Conservation (phyloP, 2,113 vertebrate species). For the Balaeniceps rex region DNA sequence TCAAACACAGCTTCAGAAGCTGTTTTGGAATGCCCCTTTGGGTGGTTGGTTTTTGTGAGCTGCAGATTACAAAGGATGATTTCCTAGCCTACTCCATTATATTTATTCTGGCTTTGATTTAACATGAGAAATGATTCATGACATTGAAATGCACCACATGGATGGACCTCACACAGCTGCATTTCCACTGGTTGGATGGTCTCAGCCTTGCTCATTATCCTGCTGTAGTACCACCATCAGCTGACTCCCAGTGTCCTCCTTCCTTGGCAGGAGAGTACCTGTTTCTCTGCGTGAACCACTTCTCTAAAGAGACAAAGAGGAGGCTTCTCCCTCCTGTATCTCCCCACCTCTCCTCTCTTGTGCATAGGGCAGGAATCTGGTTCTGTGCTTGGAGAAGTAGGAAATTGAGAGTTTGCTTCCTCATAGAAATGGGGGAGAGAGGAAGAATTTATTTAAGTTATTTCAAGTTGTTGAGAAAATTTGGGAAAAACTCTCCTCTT, state of each 20-base stretch:
- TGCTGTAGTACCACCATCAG: neutral
- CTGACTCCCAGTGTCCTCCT: neutral
- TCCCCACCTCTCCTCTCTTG: neutral
- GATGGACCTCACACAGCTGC: neutral
- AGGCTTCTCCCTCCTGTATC: neutral
- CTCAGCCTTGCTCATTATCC: neutral
- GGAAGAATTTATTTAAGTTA: neutral
- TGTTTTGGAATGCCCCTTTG: neutral
- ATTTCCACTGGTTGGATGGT: neutral
- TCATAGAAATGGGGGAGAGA: accelerated
- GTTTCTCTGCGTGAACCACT: neutral
- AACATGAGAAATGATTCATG: neutral
- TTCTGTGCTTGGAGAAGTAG: neutral
- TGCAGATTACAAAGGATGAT: neutral
- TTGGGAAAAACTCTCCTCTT: neutral
- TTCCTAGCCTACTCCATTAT: neutral
- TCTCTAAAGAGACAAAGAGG: neutral
- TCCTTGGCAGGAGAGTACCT: neutral
- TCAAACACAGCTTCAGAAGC: neutral
- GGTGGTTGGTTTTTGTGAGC: neutral
- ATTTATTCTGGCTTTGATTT: neutral
- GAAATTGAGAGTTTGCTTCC: neutral
- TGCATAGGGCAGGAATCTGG: neutral
- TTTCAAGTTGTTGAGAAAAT: neutral
- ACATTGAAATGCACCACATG: neutral